Evolutionary conservation across 1,140 invertebrate genomes (phyloP).

Genomic region (Solenopsis fugax): DNA sequence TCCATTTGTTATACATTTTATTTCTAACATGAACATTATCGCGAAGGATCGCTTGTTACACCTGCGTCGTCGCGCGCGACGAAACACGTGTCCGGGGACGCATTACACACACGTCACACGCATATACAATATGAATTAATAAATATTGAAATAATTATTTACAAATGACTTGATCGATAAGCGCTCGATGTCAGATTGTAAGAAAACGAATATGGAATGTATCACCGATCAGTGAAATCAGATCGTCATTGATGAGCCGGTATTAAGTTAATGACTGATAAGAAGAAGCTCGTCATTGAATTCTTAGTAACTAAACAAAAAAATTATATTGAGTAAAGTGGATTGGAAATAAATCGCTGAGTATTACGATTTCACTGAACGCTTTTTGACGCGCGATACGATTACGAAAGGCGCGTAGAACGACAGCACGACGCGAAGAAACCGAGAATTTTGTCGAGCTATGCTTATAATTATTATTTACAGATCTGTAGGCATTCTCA

Average conservation of each 20-base stretch:
- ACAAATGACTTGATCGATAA: conserved; percentile 34
- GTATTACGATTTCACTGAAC: background rate
- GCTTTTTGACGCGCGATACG: too few species aligned
- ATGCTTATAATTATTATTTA: conserved; percentile 40
- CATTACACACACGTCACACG: background rate
- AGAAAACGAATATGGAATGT: background rate
- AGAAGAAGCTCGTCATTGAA: background rate
- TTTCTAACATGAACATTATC: background rate
- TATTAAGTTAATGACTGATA: background rate
- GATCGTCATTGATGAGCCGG: background rate
- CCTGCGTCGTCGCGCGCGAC: background rate
- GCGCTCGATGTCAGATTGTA: background rate
- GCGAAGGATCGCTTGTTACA: background rate
- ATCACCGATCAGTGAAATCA: conserved; percentile 34
- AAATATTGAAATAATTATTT: conserved; percentile 52
- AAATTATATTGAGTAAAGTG: background rate
- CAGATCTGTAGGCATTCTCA: background rate
- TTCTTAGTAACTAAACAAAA: background rate
- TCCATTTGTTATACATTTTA: conserved; percentile 6
- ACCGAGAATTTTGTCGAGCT: background rate
- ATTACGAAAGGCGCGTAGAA: background rate
- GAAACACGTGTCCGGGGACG: background rate
- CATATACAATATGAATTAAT: conserved; percentile 15
- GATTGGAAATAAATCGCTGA: background rate
- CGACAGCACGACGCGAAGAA: background rate